Evolutionary conservation across 2,888 invertebrate genomes (phyloP).

Genomic region (Nebria salina): DNA sequence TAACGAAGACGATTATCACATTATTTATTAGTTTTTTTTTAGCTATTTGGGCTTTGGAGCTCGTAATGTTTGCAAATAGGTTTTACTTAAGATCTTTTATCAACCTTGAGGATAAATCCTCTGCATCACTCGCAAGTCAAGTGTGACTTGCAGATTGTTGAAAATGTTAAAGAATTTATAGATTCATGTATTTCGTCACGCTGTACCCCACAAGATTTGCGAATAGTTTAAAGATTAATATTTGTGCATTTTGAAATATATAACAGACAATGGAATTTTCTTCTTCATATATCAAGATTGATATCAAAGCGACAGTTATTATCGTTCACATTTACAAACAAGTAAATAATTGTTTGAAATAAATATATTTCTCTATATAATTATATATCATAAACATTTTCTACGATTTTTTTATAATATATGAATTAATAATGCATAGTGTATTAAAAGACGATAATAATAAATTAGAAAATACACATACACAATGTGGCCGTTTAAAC

Average conservation of each 20-base stretch:
- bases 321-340: background rate
- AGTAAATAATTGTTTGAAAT: background rate
- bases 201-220: background rate
- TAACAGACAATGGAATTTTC: background rate
- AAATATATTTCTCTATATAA: background rate
- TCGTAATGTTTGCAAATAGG: background rate
- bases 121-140: background rate
- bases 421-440: background rate
- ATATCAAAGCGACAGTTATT: background rate
- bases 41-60: background rate
- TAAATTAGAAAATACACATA: background rate
- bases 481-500: background rate
- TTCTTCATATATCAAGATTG: background rate
- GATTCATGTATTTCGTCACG: background rate
- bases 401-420: background rate
- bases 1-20: background rate
- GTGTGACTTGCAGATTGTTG: slow-evolving; percentile 1
- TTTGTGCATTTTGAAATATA: no score
- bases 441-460: background rate
- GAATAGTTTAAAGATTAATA: no score
- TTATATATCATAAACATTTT: slow-evolving; percentile 1
- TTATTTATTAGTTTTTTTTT: background rate
- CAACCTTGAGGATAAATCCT: background rate
- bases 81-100: background rate
- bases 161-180: background rate